Evolutionary conservation across 2,113 vertebrate genomes (phyloP), one percentile per base, ranked within the genome.

Genomic region (Microcebus lehilahytsara): DNA sequence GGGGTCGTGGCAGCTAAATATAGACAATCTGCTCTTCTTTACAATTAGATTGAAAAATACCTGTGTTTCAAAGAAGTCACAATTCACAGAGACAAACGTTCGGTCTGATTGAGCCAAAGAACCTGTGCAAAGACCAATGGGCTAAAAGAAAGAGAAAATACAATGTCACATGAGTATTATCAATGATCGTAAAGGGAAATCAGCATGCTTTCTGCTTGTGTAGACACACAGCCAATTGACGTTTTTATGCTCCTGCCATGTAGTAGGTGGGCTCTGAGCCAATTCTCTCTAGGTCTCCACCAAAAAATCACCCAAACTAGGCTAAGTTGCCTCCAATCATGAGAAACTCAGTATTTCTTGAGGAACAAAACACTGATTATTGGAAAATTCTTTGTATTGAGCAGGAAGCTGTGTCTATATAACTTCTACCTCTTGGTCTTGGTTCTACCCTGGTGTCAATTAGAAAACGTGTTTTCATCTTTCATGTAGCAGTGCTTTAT

Each of bases 121-220:
- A 87, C 98, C 98, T 72, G 53, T 67, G 96, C 99, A 99, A 95
- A 98, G 72, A 75, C 98, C 98, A 40, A 60, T 97, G 25, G 97
- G 60, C 98, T 99, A 85, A 53, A 90, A 27, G 53, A 96, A 42
- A 92, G 84, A 79, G 7, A 92, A 90, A 92, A 97, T 3, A 53
- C 3, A 84, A 53, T 49, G 32, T 84, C 46, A 3, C 3, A 3
- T 91, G 30, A 95, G 16, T 42, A 80, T 71, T 32, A 72, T 49
- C 7, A 32, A 3, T 83, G 40, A 91, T 40, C 22, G 19, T 56
- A 86, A 56, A 25, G 30, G 20, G 14, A 85, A 74, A 75, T 93
- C 42, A 72, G 6, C 12, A 56, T 66, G 14, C 74, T 91, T 93
- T 84, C 66, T 93, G 12, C 40, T 85, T 60, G 6, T 32, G 14